Percentiles rank a stretch among this genome's conserved stretches.
Conservation (phyloP, 1,140 invertebrate species). For the Trichogramma pretiosum region DNA sequence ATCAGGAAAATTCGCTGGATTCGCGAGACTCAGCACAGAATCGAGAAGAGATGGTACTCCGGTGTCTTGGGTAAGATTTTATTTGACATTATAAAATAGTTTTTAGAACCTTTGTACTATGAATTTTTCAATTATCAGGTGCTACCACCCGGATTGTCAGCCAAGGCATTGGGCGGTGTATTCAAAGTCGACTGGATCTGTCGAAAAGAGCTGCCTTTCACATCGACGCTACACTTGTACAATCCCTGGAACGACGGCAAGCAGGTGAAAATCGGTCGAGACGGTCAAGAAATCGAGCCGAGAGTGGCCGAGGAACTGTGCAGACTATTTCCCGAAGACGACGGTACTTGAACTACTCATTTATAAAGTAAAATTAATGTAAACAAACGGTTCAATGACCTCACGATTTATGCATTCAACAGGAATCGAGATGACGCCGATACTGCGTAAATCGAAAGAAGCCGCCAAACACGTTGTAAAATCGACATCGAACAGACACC, state of each 20-base stretch:
- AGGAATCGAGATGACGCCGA: slow-evolving; percentile 78
- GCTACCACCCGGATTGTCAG: slow-evolving; percentile 84
- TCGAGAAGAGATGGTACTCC: slow-evolving; percentile 81
- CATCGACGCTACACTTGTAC: slow-evolving; percentile 83
- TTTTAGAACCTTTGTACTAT: neutral
- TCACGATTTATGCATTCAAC: neutral
- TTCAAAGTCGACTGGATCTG: slow-evolving; percentile 97
- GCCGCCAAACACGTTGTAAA: slow-evolving; percentile 53
- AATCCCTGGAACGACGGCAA: slow-evolving; percentile 99
- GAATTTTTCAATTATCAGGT: slow-evolving; percentile 27
- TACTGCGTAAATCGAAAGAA: slow-evolving; percentile 82
- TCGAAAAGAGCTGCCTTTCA: slow-evolving; percentile 87
- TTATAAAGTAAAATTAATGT: too few relatives aligned
- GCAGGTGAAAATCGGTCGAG: slow-evolving; percentile 95
- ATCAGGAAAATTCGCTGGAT: slow-evolving; percentile 88
- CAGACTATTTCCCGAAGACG: slow-evolving; percentile 87
- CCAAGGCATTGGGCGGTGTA: slow-evolving; percentile 87
- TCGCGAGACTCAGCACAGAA: slow-evolving; percentile 79
- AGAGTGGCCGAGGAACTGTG: slow-evolving; percentile 90
- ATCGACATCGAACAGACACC: slow-evolving; percentile 44
- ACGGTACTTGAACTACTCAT: too few relatives aligned
- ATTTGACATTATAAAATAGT: neutral
- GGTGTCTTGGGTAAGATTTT: slow-evolving; percentile 79
- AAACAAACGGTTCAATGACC: neutral
- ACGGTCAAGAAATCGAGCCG: slow-evolving; percentile 96